Conservation (phyloP, 2,888 invertebrate species). For the Cyclophora punctaria region DNA sequence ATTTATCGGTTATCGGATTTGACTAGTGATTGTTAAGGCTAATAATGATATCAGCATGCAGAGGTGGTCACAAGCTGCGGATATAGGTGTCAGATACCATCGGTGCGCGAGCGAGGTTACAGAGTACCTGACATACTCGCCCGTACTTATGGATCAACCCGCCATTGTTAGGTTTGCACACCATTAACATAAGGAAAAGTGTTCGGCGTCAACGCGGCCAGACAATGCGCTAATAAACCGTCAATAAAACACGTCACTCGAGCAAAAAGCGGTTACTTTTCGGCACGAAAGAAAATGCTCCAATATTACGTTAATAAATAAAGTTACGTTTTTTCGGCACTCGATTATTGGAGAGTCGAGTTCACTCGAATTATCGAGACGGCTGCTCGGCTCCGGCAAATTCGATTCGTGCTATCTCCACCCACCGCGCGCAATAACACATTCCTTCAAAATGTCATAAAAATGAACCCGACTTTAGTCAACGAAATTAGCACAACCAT, state of each 20-base stretch:
- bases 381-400: constrained; percentile 28
- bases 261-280: constrained; percentile 6
- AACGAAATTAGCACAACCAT: no score
- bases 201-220: constrained; percentile 18
- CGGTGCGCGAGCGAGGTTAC: background rate
- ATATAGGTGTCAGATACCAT: constrained; percentile 29
- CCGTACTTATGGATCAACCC: constrained; percentile 37
- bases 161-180: constrained; percentile 39
- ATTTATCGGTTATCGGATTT: background rate
- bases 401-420: constrained; percentile 29
- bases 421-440: constrained; percentile 4
- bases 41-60: constrained; percentile 51
- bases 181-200: constrained; percentile 36
- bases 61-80: constrained; percentile 22
- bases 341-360: constrained; percentile 15
- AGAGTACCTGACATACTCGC: constrained; percentile 7
- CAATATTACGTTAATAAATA: constrained; percentile 22
- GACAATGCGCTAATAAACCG: constrained; percentile 16
- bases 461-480: background rate
- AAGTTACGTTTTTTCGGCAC: constrained; percentile 24
- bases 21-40: constrained; percentile 29
- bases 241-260: constrained; percentile 5
- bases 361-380: constrained; percentile 21
- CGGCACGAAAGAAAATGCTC: constrained; percentile 14
- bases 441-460: no score